Base-by-base conservation (phyloP, 1,140 invertebrate genomes). In the Spodoptera frugiperda region DNA sequence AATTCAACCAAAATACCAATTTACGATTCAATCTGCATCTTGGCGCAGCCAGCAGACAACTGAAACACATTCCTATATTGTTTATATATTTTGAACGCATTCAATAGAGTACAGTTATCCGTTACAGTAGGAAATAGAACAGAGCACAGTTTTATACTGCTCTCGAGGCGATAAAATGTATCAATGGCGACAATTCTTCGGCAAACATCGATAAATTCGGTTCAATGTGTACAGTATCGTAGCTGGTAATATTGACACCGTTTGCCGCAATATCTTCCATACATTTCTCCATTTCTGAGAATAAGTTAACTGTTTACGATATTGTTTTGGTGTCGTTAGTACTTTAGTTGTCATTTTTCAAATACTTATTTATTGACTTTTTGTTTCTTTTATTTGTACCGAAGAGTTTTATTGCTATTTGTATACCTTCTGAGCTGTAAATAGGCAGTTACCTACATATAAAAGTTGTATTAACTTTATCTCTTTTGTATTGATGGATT, bases 101-200 rank as follows among this genome's bases (percentile, higher is more conserved):
- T 44, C 59, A 63, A 63, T 63, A 63, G 33, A 15, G 59, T 63
- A 63, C 19, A 63, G 33, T 48, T 48, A 48, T 67, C 63, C 33
- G 17, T 44, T 25, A 49, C 39, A 49, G 14, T 49, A 48, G 8
- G 53, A 71, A 46, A 54, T 46, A 72, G 68, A 72, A 57, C 68
- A 55, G 46, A 54, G 68, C 51, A 25, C 30, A 54, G n/a, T 72
- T 72, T 72, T 57, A 72, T 72, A 57, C 49, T 72, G 15, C 68
- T 72, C 68, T 19, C 39, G 77, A 25, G 80, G 68, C 78, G 74
- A 81, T 81, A 81, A 81, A 81, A 78, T 71, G 75, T 73, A 81
- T 73, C 80, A 74, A 76, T 77, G 78, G 77, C 55, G 80, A 78
- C 80, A 72, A 72, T 72, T 72, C 68, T 72, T 55, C 68, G 51